phyloP scores from a whole-genome alignment of 2,797 vertebrate species.

The Microctenopoma steveboyesi region DNA sequence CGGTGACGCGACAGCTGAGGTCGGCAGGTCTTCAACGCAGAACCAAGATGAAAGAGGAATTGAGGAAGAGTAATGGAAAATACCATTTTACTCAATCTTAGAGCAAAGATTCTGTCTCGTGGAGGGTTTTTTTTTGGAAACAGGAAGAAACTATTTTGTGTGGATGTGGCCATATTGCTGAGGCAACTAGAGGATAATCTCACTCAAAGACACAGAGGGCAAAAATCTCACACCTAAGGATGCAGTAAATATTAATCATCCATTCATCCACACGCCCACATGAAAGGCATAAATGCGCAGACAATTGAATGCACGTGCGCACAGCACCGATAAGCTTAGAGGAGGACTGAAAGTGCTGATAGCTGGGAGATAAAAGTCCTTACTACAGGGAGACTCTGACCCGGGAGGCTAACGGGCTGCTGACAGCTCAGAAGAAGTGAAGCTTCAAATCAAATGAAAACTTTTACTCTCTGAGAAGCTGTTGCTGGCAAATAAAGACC shows the following conservation, averaged over 20 bases:
- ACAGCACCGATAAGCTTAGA: constrained; percentile 60
- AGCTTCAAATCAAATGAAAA: not conserved
- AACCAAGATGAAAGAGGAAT: constrained; percentile 59
- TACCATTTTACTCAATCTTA: constrained; percentile 21
- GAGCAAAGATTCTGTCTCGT: not conserved
- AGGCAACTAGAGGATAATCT: constrained; percentile 31
- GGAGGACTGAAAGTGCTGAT: constrained; percentile 57
- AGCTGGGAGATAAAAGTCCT: constrained; percentile 77
- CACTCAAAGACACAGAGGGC: not conserved
- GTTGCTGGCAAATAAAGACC: no score
- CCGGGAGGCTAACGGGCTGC: constrained; percentile 45
- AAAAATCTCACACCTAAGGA: constrained; percentile 24
- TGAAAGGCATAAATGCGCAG: constrained; percentile 8
- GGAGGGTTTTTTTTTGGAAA: not conserved
- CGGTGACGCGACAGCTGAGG: constrained; percentile 29
- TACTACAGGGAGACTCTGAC: constrained; percentile 72
- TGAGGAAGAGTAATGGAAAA: constrained; percentile 21
- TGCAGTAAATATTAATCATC: constrained; percentile 28
- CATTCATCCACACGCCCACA: not conserved
- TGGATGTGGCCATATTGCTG: not conserved
- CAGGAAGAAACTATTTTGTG: not conserved
- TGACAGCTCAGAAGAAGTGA: constrained; percentile 61
- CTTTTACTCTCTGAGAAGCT: no score
- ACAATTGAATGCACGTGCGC: constrained; percentile 20
- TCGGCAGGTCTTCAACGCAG: constrained; percentile 46